Percentiles rank a stretch among this genome's conserved stretches.
Conservation (phyloP, 2,797 vertebrate species). For the Typhlichthys eigenmanni region DNA sequence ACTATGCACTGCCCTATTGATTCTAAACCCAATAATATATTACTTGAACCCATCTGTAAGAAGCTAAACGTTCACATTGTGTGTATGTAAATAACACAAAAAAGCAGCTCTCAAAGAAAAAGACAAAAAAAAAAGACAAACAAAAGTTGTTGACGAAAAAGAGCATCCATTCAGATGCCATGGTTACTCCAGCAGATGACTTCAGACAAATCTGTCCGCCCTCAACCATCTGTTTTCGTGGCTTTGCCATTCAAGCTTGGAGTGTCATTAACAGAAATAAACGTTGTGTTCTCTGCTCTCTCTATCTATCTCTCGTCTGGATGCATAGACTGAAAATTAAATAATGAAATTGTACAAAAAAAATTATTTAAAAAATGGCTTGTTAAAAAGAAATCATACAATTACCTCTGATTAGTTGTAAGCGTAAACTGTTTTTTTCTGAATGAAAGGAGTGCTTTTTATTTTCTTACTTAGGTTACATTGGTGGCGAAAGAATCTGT, state of each 20-base stretch:
- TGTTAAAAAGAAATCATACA: constrained; percentile 96
- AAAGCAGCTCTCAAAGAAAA: constrained; percentile 78
- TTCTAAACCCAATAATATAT: constrained; percentile 97
- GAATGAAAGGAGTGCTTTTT: constrained; percentile 99
- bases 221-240: constrained; percentile 88
- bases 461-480: constrained; percentile 99
- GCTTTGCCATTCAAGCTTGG: constrained; percentile 96
- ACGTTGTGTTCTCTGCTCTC: constrained; percentile 98
- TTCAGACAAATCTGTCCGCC: constrained; percentile 86
- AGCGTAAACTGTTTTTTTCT: constrained; percentile 91
- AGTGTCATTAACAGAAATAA: constrained; percentile 96
- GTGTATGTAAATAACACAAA: constrained; percentile 95
- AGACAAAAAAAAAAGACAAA: constrained; percentile 62
- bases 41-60: constrained; percentile 98
- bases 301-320: constrained; percentile 91
- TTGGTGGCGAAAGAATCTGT: constrained; percentile 99
- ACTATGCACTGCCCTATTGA: constrained; percentile 99
- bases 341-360: constrained; percentile 87
- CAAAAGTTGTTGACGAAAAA: constrained; percentile 77
- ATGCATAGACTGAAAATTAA: constrained; percentile 99
- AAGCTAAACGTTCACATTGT: constrained; percentile 88
- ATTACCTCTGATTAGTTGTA: constrained; percentile 99
- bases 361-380: constrained; percentile 87
- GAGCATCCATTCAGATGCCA: constrained; percentile 83
- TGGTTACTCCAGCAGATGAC: constrained; percentile 89